A percentile compares a stretch with the other conserved stretches of the same genome.
Conservation (phyloP, 2,888 invertebrate genomes). For the Lissocephala sabroskyi region DNA sequence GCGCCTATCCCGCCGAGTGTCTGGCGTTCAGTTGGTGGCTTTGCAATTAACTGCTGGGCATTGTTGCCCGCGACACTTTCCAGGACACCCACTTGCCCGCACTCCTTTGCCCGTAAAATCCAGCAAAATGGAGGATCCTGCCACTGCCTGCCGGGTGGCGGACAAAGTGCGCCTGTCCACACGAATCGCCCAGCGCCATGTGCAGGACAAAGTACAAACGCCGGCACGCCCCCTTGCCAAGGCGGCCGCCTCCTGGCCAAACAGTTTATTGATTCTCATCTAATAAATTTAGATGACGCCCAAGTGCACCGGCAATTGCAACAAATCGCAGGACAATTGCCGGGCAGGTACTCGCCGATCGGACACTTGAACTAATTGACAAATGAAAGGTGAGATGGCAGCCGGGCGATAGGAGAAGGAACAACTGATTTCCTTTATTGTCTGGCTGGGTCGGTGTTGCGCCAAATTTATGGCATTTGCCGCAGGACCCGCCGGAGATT, state of each 20-base stretch:
- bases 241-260: conserved; percentile 20
- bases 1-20: conserved; percentile 54
- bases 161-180: too few relatives aligned
- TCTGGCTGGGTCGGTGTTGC: conserved; percentile 21
- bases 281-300: conserved; percentile 25
- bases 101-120: neutral
- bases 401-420: conserved; percentile 50
- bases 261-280: conserved; percentile 49
- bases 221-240: conserved; percentile 27
- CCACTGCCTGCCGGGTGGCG: too few relatives aligned
- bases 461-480: conserved; percentile 42
- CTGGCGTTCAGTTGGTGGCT: conserved; percentile 49
- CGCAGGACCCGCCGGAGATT: conserved; percentile 29
- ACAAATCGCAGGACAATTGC: neutral
- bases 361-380: conserved; percentile 62
- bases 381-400: conserved; percentile 60
- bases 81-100: too few relatives aligned
- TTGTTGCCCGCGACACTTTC: conserved; percentile 21
- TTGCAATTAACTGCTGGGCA: conserved; percentile 60
- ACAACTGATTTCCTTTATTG: conserved; percentile 30
- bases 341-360: conserved; percentile 25
- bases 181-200: conserved; percentile 31
- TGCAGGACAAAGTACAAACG: conserved; percentile 53
- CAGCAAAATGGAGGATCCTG: neutral
- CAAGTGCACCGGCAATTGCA: conserved; percentile 3